These are phyloP conservation scores for Disparrhopalites patrizii DNA, from an alignment of 2,888 invertebrate species.

Conservation along the genomic window DNA sequence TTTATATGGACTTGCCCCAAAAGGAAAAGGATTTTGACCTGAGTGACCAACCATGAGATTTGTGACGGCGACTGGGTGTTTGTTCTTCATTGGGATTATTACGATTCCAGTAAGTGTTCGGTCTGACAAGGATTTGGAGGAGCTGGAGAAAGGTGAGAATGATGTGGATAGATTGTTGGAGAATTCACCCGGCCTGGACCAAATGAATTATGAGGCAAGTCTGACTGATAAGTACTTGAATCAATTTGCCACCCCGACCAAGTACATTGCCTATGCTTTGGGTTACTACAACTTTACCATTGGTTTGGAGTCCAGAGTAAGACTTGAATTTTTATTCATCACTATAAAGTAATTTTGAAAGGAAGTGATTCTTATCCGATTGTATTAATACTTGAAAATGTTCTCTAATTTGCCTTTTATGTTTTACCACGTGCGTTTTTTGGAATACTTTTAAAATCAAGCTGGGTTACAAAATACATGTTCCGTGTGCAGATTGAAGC, in stretches of 20 bases:
- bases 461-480: too few relatives aligned
- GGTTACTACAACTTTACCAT: constrained; percentile 11
- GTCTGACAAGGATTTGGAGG: too few relatives aligned
- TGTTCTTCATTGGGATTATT: background rate
- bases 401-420: constrained; percentile 5
- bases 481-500: background rate
- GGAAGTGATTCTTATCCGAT: background rate
- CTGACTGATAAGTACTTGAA: background rate
- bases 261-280: constrained; percentile 5
- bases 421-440: too few relatives aligned
- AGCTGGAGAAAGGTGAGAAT: background rate
- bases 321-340: background rate
- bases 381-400: background rate
- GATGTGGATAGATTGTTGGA: background rate
- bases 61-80: too few relatives aligned
- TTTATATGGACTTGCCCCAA: too few relatives aligned
- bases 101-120: background rate
- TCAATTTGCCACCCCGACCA: constrained; percentile 1
- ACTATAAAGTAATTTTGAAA: background rate
- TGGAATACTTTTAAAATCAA: too few relatives aligned
- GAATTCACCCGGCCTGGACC: background rate
- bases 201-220: background rate
- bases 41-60: too few relatives aligned
- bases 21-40: too few relatives aligned
- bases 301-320: background rate